Conservation (phyloP, 2,888 invertebrate genomes). For the Calameuta idolon region DNA sequence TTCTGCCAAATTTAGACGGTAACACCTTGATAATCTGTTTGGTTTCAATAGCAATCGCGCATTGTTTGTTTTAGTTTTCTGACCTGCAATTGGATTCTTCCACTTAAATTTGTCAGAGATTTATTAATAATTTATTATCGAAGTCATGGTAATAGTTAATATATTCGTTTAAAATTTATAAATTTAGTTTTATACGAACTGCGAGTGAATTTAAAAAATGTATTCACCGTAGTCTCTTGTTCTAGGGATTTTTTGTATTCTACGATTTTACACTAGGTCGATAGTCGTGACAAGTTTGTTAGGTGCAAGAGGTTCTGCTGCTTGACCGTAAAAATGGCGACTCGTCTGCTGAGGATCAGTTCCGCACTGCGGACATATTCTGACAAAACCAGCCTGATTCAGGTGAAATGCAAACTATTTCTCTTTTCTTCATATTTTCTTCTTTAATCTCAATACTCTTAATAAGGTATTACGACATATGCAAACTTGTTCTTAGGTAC, state of each 20-base stretch:
- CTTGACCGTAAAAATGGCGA: slow-evolving; percentile 60
- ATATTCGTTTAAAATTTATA: neutral
- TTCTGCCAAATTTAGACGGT: neutral
- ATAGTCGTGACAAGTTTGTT: neutral
- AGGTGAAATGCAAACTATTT: slow-evolving; percentile 46
- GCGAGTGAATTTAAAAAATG: neutral
- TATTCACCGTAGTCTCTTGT: neutral
- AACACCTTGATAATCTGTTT: neutral
- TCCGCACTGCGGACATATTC: slow-evolving; percentile 58
- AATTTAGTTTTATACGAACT: neutral
- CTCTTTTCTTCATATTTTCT: neutral
- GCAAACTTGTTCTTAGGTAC: neutral
- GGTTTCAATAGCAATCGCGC: neutral
- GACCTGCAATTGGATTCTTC: neutral
- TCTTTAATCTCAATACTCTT: neutral
- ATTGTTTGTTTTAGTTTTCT: neutral
- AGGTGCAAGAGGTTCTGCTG: neutral
- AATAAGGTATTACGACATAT: neutral
- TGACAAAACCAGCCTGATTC: slow-evolving; percentile 57
- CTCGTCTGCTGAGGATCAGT: slow-evolving; percentile 62
- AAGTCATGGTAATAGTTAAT: neutral
- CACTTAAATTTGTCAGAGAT: neutral
- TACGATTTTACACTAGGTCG: neutral
- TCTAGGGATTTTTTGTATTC: neutral
- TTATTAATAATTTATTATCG: neutral